phyloP scores from a whole-genome alignment of 2,113 vertebrate species.

The Oryzias melastigma region DNA sequence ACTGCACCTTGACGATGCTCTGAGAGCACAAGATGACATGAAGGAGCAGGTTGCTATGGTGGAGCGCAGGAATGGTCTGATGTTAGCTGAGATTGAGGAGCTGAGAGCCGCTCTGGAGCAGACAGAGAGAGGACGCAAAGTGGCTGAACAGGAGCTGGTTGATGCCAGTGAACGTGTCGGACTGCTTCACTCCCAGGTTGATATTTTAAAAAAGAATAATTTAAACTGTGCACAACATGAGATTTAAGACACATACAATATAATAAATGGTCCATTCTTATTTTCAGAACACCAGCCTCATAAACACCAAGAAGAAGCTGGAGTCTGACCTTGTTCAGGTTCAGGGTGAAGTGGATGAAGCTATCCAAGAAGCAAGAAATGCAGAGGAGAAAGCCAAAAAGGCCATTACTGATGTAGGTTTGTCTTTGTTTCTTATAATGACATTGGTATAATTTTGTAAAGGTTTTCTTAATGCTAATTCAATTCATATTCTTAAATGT shows the following conservation, averaged over 20 bases:
- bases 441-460: no score
- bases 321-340: constrained; percentile 53
- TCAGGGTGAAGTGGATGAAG: no score
- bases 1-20: constrained; percentile 84
- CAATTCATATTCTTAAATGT: no score
- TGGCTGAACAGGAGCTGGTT: constrained; percentile 61
- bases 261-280: background rate
- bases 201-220: background rate
- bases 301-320: constrained; percentile 63
- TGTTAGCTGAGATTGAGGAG: constrained; percentile 67
- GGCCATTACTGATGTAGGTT: constrained; percentile 86
- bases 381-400: constrained; percentile 95
- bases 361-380: constrained; percentile 71
- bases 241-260: background rate
- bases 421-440: no score
- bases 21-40: constrained; percentile 82
- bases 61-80: constrained; percentile 76
- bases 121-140: constrained; percentile 33
- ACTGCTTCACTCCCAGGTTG: constrained; percentile 88
- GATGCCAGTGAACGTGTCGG: constrained; percentile 87
- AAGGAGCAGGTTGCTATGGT: constrained; percentile 86
- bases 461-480: no score
- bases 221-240: no score
- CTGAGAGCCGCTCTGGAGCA: constrained; percentile 44
- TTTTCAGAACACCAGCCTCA: constrained; percentile 62